These are phyloP conservation scores for Oikopleura albicans DNA, from an alignment of 23 tunicate species.

Conservation along the genomic window DNA sequence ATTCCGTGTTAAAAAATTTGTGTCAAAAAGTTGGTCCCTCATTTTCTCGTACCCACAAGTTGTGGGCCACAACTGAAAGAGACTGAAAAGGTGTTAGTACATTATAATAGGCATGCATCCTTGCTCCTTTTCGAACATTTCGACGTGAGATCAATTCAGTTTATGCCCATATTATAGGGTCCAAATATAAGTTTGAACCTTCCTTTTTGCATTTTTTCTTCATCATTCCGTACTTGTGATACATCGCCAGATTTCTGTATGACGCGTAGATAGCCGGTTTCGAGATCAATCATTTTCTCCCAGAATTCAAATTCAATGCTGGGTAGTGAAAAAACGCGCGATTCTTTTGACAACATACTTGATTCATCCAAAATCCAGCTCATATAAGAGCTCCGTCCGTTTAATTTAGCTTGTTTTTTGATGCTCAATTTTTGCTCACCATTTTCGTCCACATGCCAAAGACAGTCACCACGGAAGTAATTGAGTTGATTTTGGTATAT, in stretches of 20 bases:
- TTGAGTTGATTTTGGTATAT: no score
- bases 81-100: no score
- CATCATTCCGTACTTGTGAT: neutral
- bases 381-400: neutral
- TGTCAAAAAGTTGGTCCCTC: no score
- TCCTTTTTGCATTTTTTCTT: neutral
- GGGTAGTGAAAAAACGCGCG: neutral
- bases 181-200: no score
- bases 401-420: neutral
- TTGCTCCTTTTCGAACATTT: no score
- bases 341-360: neutral
- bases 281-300: slow-evolving; percentile 1
- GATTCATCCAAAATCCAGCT: neutral
- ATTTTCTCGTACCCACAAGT: no score
- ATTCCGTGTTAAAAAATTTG: no score
- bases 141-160: no score
- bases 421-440: neutral
- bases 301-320: neutral
- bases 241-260: neutral
- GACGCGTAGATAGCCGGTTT: neutral
- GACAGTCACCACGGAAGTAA: no score
- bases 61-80: no score
- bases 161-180: no score
- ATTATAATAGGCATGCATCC: no score
- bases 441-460: neutral